Base-by-base conservation (phyloP, 2,888 invertebrate genomes). In the Bellardia pandia region DNA sequence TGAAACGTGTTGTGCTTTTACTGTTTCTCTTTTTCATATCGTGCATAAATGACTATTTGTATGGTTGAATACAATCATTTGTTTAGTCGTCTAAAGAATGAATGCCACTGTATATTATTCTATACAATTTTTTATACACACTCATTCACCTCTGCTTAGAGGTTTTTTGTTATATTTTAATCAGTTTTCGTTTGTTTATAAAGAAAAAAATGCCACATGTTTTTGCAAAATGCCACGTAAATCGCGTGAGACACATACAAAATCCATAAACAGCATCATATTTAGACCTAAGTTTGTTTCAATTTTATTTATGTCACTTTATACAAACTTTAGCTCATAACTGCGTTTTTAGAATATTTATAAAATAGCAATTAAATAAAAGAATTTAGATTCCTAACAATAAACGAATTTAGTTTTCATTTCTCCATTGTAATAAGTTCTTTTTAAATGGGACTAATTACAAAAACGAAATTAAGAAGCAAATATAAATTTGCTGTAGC, bases 231-330 rank as follows among this genome's bases (percentile, higher is more conserved):
- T 66, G 60, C 76, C 76, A 83, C 83, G 76, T 80, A 80, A 80
- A 77, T 68, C 45, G 68, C 80, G 76, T 80, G 76, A 77, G 62
- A 72, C 86, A 80, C 76, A 84, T 72, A 77, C 60, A 66, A 86
- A 77, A 77, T 72, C 60, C 84, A 86, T 84, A 77, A 86, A 84
- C 75, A 86, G 74, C 62, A 64, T 51, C 68, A 42, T 68, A 30
- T 64, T 74, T 78, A 56, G 69, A 76, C 3, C 33, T 23, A 16
- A 14, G 37, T 14, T 14, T 16, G 14, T 53, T 37, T 40, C 14
- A 4, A 3, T 37, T 66, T 72, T 56, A 14, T 64, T 42, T 71
- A 37, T 42, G 51, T 62, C 37, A 40, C 48, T 71, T 51, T n/a
- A 14, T 37, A 76, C 37, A 56, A 23, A 45, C 58, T 71, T 75